These are phyloP conservation scores for Frankliniella fusca DNA, from an alignment of 2,888 invertebrate species.

Conservation along the genomic window DNA sequence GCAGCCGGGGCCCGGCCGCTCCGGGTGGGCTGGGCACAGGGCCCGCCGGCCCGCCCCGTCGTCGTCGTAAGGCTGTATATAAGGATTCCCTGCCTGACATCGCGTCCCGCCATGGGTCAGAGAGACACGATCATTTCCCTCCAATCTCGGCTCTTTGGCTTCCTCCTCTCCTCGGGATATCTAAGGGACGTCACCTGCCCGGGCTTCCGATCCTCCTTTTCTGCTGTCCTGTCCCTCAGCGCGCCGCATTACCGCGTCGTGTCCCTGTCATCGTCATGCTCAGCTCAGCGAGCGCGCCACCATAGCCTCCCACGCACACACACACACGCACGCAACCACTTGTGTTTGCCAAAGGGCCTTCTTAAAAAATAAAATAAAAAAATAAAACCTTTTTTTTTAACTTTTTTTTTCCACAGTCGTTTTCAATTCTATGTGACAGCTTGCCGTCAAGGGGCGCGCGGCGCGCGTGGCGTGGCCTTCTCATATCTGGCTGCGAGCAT, in stretches of 20 bases:
- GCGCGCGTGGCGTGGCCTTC: too few relatives aligned
- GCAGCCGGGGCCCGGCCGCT: background rate
- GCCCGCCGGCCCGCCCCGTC: background rate
- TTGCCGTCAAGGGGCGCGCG: too few relatives aligned
- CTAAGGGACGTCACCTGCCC: background rate
- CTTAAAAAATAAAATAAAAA: background rate
- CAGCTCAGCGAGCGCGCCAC: background rate
- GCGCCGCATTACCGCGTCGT: background rate
- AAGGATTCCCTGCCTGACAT: conserved; percentile 1
- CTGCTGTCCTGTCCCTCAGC: background rate
- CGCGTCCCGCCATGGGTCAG: too few relatives aligned
- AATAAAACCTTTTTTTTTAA: background rate
- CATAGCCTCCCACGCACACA: background rate
- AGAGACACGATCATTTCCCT: background rate
- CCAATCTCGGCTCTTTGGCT: conserved; percentile 16
- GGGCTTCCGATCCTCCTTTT: conserved; percentile 17
- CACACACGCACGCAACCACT: background rate
- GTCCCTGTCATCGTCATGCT: background rate
- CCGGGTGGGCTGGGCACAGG: background rate
- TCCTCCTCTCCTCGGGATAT: background rate
- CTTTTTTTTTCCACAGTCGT: too few relatives aligned
- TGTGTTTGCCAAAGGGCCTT: background rate
- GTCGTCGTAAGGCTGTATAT: background rate
- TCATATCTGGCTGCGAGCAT: too few relatives aligned
- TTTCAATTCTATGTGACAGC: too few relatives aligned